Evolutionary conservation across 1,140 invertebrate genomes (phyloP), one percentile per base, ranked within the genome.

Genomic region (Forficula auricularia): DNA sequence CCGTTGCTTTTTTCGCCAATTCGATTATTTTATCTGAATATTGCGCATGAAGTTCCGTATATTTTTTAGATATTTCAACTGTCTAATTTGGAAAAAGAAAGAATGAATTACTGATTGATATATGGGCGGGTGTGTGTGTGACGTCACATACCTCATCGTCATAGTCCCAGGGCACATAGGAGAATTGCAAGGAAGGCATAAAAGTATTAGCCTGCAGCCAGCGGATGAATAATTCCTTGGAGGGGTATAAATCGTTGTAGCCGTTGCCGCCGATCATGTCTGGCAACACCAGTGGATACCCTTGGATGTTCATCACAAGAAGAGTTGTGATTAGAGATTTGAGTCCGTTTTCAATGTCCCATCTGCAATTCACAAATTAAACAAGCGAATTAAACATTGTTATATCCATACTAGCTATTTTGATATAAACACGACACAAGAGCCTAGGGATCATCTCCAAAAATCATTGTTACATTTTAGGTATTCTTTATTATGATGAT

Each of bases 201-300:
- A 91, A 90, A 0, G 77, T 70, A 48, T 82, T 88, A 2, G 75
- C 77, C 60, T 92, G 81, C 16, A 89, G 59, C 89, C 89, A 96
- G 49, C 90, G 65, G 36, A 94, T 73, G 51, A 82, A 91, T n/a
- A 95, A 62, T 57, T 94, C 82, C 47, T 76, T 74, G 3, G 71
- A 70, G 3, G 33, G 7, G 13, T 10, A 6, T 2, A 67, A 64
- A 31, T 65, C 60, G 10, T 68, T 59, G 53, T 79, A 84, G 0
- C 74, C 81, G 56, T 90, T 90, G 2, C 90, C 89, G 2, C 89
- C 89, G 50, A 96, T 78, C 80, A 92, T 88, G 55, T 92, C 88
- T 0, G 87, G 84, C 2, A 94, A 59, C 3, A 91, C 77, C 50
- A 82, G 77, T 0, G 77, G 71, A 59, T 92, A 92, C 7, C 88